Base-by-base conservation (phyloP, 2,888 invertebrate genomes). In the Ligdia adustata region DNA sequence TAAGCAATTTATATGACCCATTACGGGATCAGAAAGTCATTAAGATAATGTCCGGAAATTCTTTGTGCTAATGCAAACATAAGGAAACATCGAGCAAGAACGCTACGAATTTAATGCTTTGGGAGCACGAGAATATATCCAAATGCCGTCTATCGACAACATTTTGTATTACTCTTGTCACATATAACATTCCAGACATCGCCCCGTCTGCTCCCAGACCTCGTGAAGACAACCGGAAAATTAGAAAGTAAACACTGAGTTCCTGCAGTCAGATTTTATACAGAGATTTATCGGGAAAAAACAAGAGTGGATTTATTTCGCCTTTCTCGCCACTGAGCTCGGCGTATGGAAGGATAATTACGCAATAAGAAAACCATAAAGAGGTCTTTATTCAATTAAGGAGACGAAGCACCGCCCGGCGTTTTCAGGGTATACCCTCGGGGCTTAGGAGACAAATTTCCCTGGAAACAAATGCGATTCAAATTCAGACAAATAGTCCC, bases 401-500 rank as follows among this genome's bases (percentile, higher is more conserved):
- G 66, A 78, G 75, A 79, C 69, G 66, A 71, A 85, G 78, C 69
- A 75, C 77, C 77, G 62, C 76, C 57, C 69, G 69, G 68, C 70
- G 66, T 65, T 73, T 70, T 62, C 69, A 69, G 75, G 73, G 72
- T 75, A 80, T 72, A 79, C 82, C 76, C 82, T 44, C 51, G 75
- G 72, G 84, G 83, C 79, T 84, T 86, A 80, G 74, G 84, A 87
- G 88, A 87, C 87, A 86, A 89, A 87, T 88, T 85, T 82, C 76
- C 74, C 75, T 80, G 73, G 76, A 83, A 88, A 89, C 82, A 87
- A 88, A 88, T 87, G 87, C 82, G 85, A 88, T 88, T 88, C 85
- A 88, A 88, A 89, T 87, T 87, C 87, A 89, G 85, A 89, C 84
- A 86, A 89, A 88, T 88, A 85, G 88, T 87, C 88, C 89, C 89